phyloP scores from a whole-genome alignment of 2,888 invertebrate genomes.

The Automeris io region DNA sequence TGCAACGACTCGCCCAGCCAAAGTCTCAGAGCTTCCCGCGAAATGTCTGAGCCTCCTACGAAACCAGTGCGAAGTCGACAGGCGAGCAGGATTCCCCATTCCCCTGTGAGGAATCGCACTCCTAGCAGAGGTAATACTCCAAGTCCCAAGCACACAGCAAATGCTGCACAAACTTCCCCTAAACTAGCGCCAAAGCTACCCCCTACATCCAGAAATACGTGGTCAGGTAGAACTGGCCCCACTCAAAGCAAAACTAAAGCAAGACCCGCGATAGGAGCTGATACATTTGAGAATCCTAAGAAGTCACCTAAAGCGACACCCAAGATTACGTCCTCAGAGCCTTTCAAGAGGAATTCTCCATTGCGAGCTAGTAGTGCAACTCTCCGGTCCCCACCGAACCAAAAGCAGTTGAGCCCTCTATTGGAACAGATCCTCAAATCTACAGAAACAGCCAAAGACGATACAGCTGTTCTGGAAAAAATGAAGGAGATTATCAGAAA shows the following conservation, averaged over 20 bases:
- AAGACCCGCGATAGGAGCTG: conserved; percentile 55
- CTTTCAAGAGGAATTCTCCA: conserved; percentile 72
- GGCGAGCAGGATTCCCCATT: conserved; percentile 65
- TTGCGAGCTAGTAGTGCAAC: conserved; percentile 67
- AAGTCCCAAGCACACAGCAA: conserved; percentile 56
- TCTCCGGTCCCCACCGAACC: conserved; percentile 75
- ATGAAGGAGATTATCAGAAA: conserved; percentile 80
- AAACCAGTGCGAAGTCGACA: conserved; percentile 60
- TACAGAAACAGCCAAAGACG: conserved; percentile 84
- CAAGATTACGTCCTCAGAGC: conserved; percentile 49
- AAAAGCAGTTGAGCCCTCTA: conserved; percentile 79
- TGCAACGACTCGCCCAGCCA: conserved; percentile 63
- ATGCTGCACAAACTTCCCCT: conserved; percentile 57
- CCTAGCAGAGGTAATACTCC: conserved; percentile 63
- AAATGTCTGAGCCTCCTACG: conserved; percentile 51
- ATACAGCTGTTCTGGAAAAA: conserved; percentile 83
- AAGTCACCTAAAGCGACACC: conserved; percentile 79
- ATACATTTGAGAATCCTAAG: conserved; percentile 69
- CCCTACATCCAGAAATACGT: conserved; percentile 80
- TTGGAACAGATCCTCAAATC: conserved; percentile 84
- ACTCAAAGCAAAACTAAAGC: conserved; percentile 54
- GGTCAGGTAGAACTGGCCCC: conserved; percentile 81
- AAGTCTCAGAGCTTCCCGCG: conserved; percentile 56
- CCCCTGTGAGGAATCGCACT: conserved; percentile 54
- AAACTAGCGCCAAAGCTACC: conserved; percentile 60